Percentiles rank a stretch among this genome's conserved stretches.
phyloP scores from a whole-genome alignment of 1,140 invertebrate genomes.

The Laupala kohalensis region DNA sequence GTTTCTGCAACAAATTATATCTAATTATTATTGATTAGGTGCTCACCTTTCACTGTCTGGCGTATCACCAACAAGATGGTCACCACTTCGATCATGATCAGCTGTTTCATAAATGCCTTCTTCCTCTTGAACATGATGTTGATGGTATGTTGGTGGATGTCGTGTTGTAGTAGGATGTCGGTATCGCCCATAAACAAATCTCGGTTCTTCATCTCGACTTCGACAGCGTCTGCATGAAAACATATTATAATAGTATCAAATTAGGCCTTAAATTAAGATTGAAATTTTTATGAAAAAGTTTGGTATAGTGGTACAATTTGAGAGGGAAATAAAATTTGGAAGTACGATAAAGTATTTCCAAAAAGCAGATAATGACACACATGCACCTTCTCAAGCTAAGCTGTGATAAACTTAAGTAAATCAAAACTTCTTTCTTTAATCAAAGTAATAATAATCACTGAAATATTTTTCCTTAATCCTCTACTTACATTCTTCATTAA shows the following conservation, averaged over 20 bases:
- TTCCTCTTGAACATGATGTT: constrained; percentile 52
- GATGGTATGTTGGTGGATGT: constrained; percentile 22
- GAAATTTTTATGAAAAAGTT: no score
- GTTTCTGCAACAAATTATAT: no score
- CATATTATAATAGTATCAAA: background rate
- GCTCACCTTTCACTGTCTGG: constrained; percentile 72
- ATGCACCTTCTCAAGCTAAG: no score
- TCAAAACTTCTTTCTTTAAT: background rate
- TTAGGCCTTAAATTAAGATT: background rate
- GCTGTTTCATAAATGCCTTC: constrained; percentile 75
- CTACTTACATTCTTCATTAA: no score
- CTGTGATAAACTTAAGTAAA: no score
- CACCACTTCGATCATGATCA: constrained; percentile 47
- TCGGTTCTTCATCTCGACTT: constrained; percentile 9
- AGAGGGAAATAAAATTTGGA: no score
- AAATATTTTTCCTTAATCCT: background rate
- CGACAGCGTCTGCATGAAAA: constrained; percentile 5
- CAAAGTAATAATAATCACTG: background rate
- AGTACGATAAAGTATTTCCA: no score
- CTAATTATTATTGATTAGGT: background rate
- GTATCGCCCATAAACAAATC: constrained; percentile 69
- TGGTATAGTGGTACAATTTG: no score
- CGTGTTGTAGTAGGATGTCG: constrained; percentile 55
- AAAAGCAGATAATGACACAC: no score
- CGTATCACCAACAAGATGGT: constrained; percentile 41